These are phyloP conservation scores for Sebastes jordani DNA, from an alignment of 2,797 vertebrate genomes.

Conservation along the genomic window DNA sequence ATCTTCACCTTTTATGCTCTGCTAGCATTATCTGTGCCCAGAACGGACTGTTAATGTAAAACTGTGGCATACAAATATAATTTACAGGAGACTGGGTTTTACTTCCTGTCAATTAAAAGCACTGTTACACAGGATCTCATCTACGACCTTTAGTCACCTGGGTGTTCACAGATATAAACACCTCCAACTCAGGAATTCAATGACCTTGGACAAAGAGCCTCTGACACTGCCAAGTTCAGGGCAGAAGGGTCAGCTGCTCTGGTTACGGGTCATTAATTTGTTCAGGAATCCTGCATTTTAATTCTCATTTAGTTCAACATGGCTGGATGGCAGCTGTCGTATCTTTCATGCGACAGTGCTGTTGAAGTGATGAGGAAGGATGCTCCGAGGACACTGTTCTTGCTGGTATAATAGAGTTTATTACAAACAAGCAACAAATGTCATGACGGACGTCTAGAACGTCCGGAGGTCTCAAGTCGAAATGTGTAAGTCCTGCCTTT, in stretches of 20 bases:
- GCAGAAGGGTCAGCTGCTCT: background rate
- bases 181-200: background rate
- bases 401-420: too few relatives aligned
- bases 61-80: background rate
- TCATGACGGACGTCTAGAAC: too few relatives aligned
- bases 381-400: too few relatives aligned
- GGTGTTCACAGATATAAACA: background rate
- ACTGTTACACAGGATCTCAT: conserved; percentile 4
- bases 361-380: too few relatives aligned
- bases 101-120: background rate
- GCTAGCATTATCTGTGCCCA: background rate
- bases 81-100: background rate
- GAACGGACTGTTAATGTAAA: background rate
- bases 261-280: background rate
- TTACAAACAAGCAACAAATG: too few relatives aligned
- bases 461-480: too few relatives aligned
- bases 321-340: background rate
- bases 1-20: background rate
- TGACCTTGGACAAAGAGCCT: background rate
- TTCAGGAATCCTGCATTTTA: background rate
- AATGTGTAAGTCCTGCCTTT: too few relatives aligned
- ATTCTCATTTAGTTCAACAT: background rate
- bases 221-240: background rate
- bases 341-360: too few relatives aligned
- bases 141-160: background rate